Evolutionary conservation across 2,113 vertebrate genomes (phyloP), one percentile per base, ranked within the genome.

Genomic region (Osmerus mordax): DNA sequence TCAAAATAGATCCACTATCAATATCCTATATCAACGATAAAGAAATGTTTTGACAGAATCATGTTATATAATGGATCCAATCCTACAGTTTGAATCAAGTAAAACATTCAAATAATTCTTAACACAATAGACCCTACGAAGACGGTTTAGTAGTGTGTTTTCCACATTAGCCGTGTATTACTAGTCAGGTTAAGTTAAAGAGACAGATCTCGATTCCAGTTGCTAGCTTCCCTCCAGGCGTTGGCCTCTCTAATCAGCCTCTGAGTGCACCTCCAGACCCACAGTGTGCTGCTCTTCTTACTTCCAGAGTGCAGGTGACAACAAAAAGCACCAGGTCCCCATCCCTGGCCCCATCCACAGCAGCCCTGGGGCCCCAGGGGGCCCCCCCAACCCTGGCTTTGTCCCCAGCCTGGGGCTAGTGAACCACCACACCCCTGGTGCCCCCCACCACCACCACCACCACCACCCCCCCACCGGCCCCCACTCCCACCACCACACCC

Each of bases 251-350:
- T 83, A 91, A 92, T 82, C 93, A 92, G 84, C 91, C 90, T 85
- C 89, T 92, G 92, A 94, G 93, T 53, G 81, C 13, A 77, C 4
- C 81, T 56, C 92, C 90, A 96, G 95, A 96, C 93, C 95, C 95
- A 93, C 92, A 94, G 85, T 74, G 65, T 96, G 89, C 96, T 93
- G 94, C 94, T 99, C 95, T 98, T 98, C 96, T 96, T 94, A 95
- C 83, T 97, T 99, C 74, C 97, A 99, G 97, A 99, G 93, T 89
- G 88, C 96, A 96, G 94, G 95, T 94, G 96, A 97, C 91, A 77
- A 67, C 82, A 96, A 95, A 96, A 96, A 96, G 93, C 93, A 91
- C 85, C 76, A 71, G 19, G 73, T 80, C 69, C 76, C 78, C 5
- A 64, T 77, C 65, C 55, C 73, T 11, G 56, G 71, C 12, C 59